Evolutionary conservation across 2,113 vertebrate species (phyloP).

Genomic region (Cynoglossus semilaevis): DNA sequence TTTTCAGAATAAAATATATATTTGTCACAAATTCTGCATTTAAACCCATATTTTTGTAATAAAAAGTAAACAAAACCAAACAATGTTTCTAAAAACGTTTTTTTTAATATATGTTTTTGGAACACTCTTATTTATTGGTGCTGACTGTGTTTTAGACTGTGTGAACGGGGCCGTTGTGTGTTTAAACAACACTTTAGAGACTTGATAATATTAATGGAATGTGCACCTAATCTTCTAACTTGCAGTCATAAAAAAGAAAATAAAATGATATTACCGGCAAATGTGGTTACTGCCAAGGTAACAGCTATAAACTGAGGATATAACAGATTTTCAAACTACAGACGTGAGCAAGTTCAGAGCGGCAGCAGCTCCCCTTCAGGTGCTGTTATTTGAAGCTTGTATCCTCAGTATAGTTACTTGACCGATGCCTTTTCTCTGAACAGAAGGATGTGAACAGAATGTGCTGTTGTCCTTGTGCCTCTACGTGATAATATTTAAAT

Average conservation of each 20-base stretch:
- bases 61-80: neutral
- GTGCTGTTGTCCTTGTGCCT: slow-evolving; percentile 23
- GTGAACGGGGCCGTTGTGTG: neutral
- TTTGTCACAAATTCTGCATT: slow-evolving; percentile 8
- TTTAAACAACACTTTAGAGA: slow-evolving; percentile 10
- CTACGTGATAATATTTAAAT: slow-evolving; percentile 19
- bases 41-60: neutral
- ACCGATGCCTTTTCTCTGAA: slow-evolving; percentile 20
- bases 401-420: slow-evolving; percentile 15
- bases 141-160: slow-evolving; percentile 3
- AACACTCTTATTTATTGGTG: neutral
- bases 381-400: slow-evolving; percentile 32
- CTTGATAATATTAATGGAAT: slow-evolving; percentile 7
- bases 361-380: slow-evolving; percentile 25
- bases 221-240: slow-evolving; percentile 1
- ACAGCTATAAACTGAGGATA: slow-evolving; percentile 5
- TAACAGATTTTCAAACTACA: slow-evolving; percentile 16
- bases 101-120: no score
- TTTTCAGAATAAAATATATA: slow-evolving; percentile 19
- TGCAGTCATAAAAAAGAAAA: slow-evolving; percentile 7
- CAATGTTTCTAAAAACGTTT: no score
- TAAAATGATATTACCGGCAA: slow-evolving; percentile 6
- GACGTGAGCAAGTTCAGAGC: neutral
- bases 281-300: slow-evolving; percentile 6
- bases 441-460: slow-evolving; percentile 7